Evolutionary conservation across 37 sponge, comb jelly and placozoan genomes (phyloP), one percentile per base, ranked within the genome.

Genomic region (Mnemiopsis leidyi): DNA sequence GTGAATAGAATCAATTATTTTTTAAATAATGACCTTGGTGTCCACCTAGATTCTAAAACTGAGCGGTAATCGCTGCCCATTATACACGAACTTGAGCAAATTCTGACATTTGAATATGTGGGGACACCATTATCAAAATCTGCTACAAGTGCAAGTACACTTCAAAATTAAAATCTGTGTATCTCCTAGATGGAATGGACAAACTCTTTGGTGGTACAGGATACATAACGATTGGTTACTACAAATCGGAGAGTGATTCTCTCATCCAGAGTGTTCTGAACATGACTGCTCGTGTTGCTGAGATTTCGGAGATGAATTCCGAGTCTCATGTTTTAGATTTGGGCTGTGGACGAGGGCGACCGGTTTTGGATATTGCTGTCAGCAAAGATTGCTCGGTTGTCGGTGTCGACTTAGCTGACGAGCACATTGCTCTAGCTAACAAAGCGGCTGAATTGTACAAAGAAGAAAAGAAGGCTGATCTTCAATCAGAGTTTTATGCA

Each of bases 191-290:
- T 71, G 75, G 30, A 29, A 71, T 71, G n/a, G 75, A 71, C 75
- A 71, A 36, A 2, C 13, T 79, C 3, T 79, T 79, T 79, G 82
- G 29, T 23, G 36, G 29, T 79, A 79, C 82, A 16, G 82, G 82
- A 32, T 79, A 79, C 36, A 79, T 79, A 32, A 79, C 82, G 3
- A 79, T 79, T 35, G 82, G 82, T 13, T 79, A 79, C 82, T 79
- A 79, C 82, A 32, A 35, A 32, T 7, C 34, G 1, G 82, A 35
- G 23, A 79, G 2, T 23, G 82, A 79, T 32, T 16, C 36, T 18
- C 37, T 79, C 7, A 29, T 23, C 20, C 37, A 79, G 21, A 79
- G 82, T 79, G 82, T 35, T 34, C 35, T 32, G 33, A 79, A 79
- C 36, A 79, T 79, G 82, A 79, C 82, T 2, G 82, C 34, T 20